Conservation (phyloP, 2,797 vertebrate species). For the Oryzias dopingdopingensis region DNA sequence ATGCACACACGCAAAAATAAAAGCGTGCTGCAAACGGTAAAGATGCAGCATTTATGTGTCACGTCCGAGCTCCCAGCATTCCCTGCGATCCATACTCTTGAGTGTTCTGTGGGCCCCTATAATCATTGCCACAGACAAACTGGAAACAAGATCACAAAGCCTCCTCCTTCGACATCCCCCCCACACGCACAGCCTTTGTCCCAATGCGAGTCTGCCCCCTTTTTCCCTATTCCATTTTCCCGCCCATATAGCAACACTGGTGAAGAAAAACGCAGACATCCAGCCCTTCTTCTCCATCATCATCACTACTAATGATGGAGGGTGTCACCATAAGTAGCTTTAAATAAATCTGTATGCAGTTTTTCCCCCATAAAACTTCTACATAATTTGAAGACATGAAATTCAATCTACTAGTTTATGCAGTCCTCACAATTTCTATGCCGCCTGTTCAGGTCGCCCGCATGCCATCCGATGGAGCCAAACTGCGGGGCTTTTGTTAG, state of each 20-base stretch:
- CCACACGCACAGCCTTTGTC: slow-evolving; percentile 4
- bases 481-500: slow-evolving; percentile 31
- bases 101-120: background rate
- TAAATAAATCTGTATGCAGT: too few species aligned
- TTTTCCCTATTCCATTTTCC: slow-evolving; percentile 66
- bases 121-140: slow-evolving; percentile 14
- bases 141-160: slow-evolving; percentile 27
- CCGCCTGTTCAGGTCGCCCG: too few species aligned
- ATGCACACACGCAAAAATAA: background rate
- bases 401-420: too few species aligned
- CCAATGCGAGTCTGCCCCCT: slow-evolving; percentile 5
- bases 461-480: background rate
- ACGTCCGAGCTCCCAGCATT: background rate
- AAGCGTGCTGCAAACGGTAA: background rate
- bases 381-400: too few species aligned
- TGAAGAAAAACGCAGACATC: slow-evolving; percentile 38
- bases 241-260: slow-evolving; percentile 62
- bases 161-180: slow-evolving; percentile 23
- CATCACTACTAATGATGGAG: background rate
- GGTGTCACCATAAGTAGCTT: too few species aligned
- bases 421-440: too few species aligned
- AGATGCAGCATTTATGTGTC: background rate
- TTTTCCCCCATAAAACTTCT: too few species aligned
- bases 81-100: background rate
- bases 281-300: slow-evolving; percentile 13